A percentile compares a stretch with the other conserved stretches of the same genome.
Conservation (phyloP, 2,113 vertebrate species). For the Gadus macrocephalus region DNA sequence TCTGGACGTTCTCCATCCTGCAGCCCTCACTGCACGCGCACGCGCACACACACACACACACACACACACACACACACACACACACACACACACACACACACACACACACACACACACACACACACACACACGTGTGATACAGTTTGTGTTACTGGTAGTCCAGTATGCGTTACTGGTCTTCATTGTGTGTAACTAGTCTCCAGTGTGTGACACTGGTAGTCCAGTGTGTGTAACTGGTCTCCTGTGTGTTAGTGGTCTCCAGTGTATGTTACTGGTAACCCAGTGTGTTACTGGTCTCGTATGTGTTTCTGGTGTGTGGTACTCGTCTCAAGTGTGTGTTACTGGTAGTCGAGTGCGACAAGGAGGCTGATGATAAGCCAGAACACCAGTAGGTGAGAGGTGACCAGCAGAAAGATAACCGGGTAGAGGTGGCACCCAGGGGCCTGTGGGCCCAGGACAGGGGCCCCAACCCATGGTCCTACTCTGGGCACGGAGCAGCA, state of each 20-base stretch:
- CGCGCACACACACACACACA: constrained; percentile 15
- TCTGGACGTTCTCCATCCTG: constrained; percentile 92
- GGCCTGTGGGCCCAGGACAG: constrained; percentile 33
- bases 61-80: background rate
- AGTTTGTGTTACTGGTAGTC: too few relatives aligned
- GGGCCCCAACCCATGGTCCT: constrained; percentile 4
- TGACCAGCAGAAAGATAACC: constrained; percentile 93
- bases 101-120: constrained; percentile 11
- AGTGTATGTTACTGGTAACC: background rate
- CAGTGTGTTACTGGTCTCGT: background rate
- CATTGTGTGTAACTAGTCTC: background rate
- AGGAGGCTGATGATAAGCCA: constrained; percentile 98
- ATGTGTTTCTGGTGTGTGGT: background rate
- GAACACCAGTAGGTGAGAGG: constrained; percentile 93
- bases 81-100: constrained; percentile 11
- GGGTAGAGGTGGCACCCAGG: constrained; percentile 88
- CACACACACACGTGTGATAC: background rate
- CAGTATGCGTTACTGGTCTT: background rate
- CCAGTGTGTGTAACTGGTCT: background rate
- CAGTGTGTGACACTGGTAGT: background rate
- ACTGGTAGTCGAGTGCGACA: constrained; percentile 89
- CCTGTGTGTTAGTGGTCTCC: background rate
- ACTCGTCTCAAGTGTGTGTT: constrained; percentile 33
- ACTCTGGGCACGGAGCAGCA: constrained; percentile 27
- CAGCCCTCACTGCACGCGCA: constrained; percentile 48